Base-by-base conservation (phyloP, 2,888 invertebrate genomes). In the Julus scandinavius region DNA sequence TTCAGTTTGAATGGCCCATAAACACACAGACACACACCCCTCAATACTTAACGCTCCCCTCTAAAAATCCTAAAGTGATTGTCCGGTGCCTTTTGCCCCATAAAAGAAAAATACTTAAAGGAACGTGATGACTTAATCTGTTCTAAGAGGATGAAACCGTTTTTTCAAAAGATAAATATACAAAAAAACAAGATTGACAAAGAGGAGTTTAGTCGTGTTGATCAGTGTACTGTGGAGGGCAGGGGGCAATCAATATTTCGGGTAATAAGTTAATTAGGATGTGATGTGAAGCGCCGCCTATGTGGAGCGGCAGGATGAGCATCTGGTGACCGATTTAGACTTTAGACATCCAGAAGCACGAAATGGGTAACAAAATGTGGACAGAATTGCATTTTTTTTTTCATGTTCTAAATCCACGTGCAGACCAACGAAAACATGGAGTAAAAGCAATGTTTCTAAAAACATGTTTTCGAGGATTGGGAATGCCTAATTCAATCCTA, bases 21-120 rank as follows among this genome's bases (percentile, higher is more conserved):
- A 58, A 58, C 58, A 58, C 58, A 58, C 58, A 58, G 58, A 58
- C 58, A 58, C 58, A 58, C 58, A 58, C 58, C 58, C 58, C 58
- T 58, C 58, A 58, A 58, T 58, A 58, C 58, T 58, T 58, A 54
- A 54, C 13, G 13, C 54, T 15, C 54, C 17, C 15, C 54, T 54
- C 17, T 54, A 58, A 58, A 58, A 58, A 58, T 58, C 58, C 58
- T n/a, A n/a, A 58, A 58, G 58, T 58, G 58, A 58, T 58, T 58
- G 58, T 58, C 58, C 58, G n/a, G 5, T 58, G 58, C 58, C 58
- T 58, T 58, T 58, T 58, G 58, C 2, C n/a, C 58, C 58, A n/a
- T 58, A n/a, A 58, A 58, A n/a, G 58, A 13, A 2, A n/a, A 17
- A 58, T 58, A n/a, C 58, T 58, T n/a, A 1, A 58, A 29, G 58